Base-by-base conservation (phyloP, 2,113 vertebrate species). In the Casuarius casuarius region DNA sequence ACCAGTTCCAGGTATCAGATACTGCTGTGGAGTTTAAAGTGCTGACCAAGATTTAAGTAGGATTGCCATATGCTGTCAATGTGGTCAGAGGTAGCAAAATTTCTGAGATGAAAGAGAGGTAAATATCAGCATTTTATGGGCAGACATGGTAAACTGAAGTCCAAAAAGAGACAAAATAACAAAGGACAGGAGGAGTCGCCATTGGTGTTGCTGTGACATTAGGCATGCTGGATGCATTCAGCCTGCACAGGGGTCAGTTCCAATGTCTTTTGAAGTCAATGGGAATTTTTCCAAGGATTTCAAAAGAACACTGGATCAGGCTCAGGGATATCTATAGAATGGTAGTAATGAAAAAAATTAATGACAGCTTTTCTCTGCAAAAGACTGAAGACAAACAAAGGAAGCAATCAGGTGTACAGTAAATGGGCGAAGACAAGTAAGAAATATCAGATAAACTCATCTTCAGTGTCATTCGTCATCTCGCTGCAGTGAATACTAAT, bases 361-460 rank as follows among this genome's bases (percentile, higher is more conserved):
- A 38, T 11, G 29, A 65, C 3, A 49, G 3, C 28, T 91, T 81
- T 68, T 31, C 26, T 79, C 75, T 51, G 18, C 48, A 58, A 51
- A 89, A 71, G 58, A 62, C 25, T 75, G 33, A 88, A 91, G 46
- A 66, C 21, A 56, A 42, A 42, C 59, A 76, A 90, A 90, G 68
- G 73, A 75, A 90, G 62, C 48, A 87, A 89, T 48, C 67, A 85
- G 82, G 23, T 51, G 40, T 66, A 9, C 31, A 49, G 79, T 58
- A 86, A 84, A 89, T 82, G 54, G 56, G 52, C 85, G 56, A 93
- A 94, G 68, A 48, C 81, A 91, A 94, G 83, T 89, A 88, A 92
- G 74, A 91, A 96, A 91, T 91, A 87, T 84, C 48, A 48, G 54
- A 94, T 90, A 75, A 95, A 84, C 71, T 94, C 51, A 90, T 97